phyloP scores from a whole-genome alignment of 2,113 vertebrate genomes.

The Rhombomys opimus region DNA sequence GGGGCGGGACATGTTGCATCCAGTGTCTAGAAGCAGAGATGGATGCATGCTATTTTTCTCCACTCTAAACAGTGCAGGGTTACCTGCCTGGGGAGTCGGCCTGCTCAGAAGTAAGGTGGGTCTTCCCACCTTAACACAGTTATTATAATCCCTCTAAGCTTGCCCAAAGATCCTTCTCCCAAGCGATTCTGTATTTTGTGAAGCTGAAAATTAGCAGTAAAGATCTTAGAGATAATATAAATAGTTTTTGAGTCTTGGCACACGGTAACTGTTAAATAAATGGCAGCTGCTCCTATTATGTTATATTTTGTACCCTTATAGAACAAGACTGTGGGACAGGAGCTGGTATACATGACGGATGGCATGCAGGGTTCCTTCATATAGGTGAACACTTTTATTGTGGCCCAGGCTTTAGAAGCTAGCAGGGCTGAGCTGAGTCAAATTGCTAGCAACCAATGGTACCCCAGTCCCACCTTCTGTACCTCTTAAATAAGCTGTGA shows the following conservation, averaged over 20 bases:
- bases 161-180: background rate
- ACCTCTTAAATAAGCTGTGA: background rate
- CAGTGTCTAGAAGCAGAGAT: background rate
- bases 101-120: background rate
- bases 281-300: background rate
- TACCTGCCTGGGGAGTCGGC: background rate
- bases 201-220: background rate
- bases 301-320: background rate
- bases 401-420: background rate
- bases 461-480: background rate
- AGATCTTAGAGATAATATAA: background rate
- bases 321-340: background rate
- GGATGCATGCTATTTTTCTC: background rate
- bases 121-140: background rate
- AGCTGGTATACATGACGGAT: background rate
- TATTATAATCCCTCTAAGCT: background rate
- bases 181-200: background rate
- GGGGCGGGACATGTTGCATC: background rate
- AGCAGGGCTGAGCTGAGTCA: background rate
- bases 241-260: background rate
- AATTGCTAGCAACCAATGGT: background rate
- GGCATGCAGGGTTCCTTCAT: background rate
- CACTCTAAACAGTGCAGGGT: background rate
- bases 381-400: background rate
- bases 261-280: background rate